These are phyloP conservation scores for Progne subis DNA, from an alignment of 2,113 vertebrate genomes.

Conservation along the genomic window DNA sequence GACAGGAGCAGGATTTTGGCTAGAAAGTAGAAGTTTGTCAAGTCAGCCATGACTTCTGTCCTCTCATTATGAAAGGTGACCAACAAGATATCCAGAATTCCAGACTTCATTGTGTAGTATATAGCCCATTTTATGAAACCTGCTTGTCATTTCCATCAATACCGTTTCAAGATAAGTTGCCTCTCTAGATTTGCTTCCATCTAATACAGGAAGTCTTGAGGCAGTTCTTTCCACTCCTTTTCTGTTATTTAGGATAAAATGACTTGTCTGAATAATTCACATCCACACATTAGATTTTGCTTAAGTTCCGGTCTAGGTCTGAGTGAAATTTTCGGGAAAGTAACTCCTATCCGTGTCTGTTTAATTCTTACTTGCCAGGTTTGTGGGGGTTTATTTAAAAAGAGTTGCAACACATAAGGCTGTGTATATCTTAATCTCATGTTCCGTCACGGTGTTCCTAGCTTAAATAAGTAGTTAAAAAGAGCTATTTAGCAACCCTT, in stretches of 20 bases:
- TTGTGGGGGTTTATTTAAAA: background rate
- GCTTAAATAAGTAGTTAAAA: conserved; percentile 19
- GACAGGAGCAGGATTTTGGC: background rate
- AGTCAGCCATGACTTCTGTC: background rate
- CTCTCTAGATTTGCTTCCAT: background rate
- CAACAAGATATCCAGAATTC: background rate
- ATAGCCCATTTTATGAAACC: background rate
- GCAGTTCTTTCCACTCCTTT: background rate
- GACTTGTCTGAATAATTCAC: background rate
- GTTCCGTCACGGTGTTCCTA: background rate
- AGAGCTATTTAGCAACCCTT: background rate
- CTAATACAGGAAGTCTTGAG: background rate
- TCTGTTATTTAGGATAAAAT: background rate
- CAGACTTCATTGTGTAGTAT: background rate
- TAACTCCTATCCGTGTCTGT: background rate
- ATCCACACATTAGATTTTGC: background rate
- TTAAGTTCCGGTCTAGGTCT: background rate
- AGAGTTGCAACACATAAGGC: background rate
- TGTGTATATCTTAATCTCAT: background rate
- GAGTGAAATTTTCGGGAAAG: background rate
- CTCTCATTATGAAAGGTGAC: background rate
- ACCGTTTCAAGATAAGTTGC: background rate
- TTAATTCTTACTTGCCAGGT: background rate
- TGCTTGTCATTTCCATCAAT: background rate
- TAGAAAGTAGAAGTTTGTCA: background rate